Conservation (phyloP, 2,888 invertebrate species). For the Hirtodrosophila alboralis region DNA sequence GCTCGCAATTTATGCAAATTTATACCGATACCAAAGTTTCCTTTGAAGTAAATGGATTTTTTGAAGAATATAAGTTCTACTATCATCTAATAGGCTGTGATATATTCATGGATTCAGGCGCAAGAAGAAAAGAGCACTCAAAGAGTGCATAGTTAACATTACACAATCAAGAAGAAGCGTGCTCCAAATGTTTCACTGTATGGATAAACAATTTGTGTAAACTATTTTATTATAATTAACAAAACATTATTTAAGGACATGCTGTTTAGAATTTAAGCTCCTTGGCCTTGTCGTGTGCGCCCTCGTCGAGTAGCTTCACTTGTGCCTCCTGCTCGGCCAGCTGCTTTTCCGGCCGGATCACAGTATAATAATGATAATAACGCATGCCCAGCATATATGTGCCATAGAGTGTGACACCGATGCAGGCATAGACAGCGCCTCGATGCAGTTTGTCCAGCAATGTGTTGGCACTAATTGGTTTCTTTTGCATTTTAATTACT, state of each 20-base stretch:
- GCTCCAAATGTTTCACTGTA: too few relatives aligned
- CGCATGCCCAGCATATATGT: constrained; percentile 84
- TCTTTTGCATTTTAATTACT: constrained; percentile 77
- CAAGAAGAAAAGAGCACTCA: too few relatives aligned
- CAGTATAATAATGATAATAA: constrained; percentile 85
- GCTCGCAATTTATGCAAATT: too few relatives aligned
- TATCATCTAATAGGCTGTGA: too few relatives aligned
- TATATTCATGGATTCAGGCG: too few relatives aligned
- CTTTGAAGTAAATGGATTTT: too few relatives aligned
- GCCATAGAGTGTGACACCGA: constrained; percentile 86
- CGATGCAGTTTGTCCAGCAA: constrained; percentile 85
- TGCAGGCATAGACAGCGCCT: constrained; percentile 85
- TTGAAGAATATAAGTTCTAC: too few relatives aligned
- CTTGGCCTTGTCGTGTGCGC: constrained; percentile 83
- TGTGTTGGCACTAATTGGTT: constrained; percentile 74
- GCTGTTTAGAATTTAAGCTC: constrained; percentile 74
- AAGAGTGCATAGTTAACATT: neutral
- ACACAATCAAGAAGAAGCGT: too few relatives aligned
- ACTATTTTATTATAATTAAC: constrained; percentile 65
- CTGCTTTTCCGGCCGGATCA: constrained; percentile 84
- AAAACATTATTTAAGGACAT: constrained; percentile 28
- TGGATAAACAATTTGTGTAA: constrained; percentile 4
- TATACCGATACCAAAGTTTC: too few relatives aligned
- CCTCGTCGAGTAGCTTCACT: constrained; percentile 85
- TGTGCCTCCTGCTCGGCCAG: constrained; percentile 82